Evolutionary conservation across 2,797 vertebrate species (phyloP).

Genomic region (Aldrovandia affinis): DNA sequence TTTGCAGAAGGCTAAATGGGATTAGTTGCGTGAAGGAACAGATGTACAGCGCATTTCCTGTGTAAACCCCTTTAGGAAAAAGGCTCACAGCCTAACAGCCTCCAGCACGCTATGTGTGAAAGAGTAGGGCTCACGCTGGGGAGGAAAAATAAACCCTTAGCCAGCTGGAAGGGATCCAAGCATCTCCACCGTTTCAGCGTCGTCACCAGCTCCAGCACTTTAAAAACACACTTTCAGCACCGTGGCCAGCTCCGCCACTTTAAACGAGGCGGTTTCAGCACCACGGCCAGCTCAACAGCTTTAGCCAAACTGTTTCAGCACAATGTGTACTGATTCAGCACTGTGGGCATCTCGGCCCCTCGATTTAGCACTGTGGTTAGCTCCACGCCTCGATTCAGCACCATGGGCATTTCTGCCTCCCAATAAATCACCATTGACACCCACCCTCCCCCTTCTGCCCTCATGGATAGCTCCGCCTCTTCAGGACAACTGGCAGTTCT

Average conservation of each 20-base stretch:
- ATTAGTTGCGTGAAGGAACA: conserved; percentile 1
- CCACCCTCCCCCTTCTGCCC: neutral
- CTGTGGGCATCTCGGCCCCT: neutral
- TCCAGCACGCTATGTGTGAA: neutral
- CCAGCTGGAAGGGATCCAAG: neutral
- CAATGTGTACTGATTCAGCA: neutral
- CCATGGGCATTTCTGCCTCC: neutral
- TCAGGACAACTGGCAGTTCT: neutral
- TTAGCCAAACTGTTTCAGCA: neutral
- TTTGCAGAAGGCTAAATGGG: conserved; percentile 8
- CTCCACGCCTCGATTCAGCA: neutral
- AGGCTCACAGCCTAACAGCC: neutral
- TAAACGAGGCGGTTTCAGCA: no score
- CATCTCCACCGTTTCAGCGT: neutral
- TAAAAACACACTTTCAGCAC: neutral
- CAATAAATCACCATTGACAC: neutral
- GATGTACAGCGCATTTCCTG: neutral
- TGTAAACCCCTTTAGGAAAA: conserved; percentile 1
- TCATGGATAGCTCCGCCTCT: neutral
- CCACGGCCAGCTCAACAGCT: neutral
- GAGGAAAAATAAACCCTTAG: neutral
- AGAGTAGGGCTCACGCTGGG: neutral
- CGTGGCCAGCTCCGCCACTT: neutral
- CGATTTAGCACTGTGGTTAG: neutral
- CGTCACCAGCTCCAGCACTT: neutral